These are phyloP conservation scores for Peromyscus leucopus DNA, from an alignment of 2,113 vertebrate genomes.

Conservation along the genomic window DNA sequence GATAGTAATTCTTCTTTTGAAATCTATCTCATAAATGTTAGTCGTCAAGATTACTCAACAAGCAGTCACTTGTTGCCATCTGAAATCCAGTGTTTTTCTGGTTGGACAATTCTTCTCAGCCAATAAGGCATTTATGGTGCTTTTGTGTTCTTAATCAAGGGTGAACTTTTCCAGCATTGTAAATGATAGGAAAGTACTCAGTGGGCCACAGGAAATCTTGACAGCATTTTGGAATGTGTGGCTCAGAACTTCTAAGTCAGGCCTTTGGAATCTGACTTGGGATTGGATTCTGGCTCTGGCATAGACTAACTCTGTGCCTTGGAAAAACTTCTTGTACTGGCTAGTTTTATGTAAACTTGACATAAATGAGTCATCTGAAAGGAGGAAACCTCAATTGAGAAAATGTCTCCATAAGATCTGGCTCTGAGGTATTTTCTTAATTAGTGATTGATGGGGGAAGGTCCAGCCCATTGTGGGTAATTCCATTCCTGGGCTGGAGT, in stretches of 20 bases:
- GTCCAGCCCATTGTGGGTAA: neutral
- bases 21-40: slow-evolving; percentile 13
- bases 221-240: neutral
- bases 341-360: neutral
- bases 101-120: slow-evolving; percentile 9
- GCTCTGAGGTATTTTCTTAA: neutral
- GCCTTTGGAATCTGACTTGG: slow-evolving; percentile 6
- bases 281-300: slow-evolving; percentile 21
- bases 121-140: slow-evolving; percentile 41
- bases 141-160: slow-evolving; percentile 56
- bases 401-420: neutral
- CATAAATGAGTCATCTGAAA: neutral
- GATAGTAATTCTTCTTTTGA: neutral
- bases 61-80: slow-evolving; percentile 35
- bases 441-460: neutral
- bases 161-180: slow-evolving; percentile 2
- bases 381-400: neutral
- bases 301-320: neutral
- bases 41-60: slow-evolving; percentile 18
- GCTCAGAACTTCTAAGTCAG: slow-evolving; percentile 17
- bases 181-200: slow-evolving; percentile 33
- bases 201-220: neutral
- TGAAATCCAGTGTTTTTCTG: slow-evolving; percentile 5
- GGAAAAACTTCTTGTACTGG: neutral
- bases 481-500: neutral